These are phyloP conservation scores for Anguilla japonica DNA, from an alignment of 2,113 vertebrate species.

Conservation along the genomic window DNA sequence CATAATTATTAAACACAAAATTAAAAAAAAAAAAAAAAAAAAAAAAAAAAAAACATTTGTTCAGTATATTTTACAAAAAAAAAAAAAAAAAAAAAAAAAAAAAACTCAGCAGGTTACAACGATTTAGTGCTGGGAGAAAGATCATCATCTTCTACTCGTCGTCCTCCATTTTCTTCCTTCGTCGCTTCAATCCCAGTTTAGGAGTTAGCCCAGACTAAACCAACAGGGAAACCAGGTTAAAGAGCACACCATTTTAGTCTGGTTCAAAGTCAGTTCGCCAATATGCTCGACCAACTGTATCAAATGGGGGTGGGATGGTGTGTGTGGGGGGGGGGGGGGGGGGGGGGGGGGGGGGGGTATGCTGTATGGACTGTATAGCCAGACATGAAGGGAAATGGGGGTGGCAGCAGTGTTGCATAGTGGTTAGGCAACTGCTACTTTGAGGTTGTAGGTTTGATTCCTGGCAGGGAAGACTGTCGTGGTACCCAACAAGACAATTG, in stretches of 20 bases:
- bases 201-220: slow-evolving; percentile 62
- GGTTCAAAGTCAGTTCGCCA: neutral
- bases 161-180: slow-evolving; percentile 40
- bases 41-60: slow-evolving; percentile 35
- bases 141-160: slow-evolving; percentile 3
- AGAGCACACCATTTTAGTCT: neutral
- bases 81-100: slow-evolving; percentile 42
- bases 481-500: too few relatives aligned
- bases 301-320: too few relatives aligned
- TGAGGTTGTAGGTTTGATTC: too few relatives aligned
- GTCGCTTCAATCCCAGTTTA: slow-evolving; percentile 43
- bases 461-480: too few relatives aligned
- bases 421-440: too few relatives aligned
- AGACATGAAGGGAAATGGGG: too few relatives aligned
- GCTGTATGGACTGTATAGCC: too few relatives aligned
- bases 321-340: too few relatives aligned
- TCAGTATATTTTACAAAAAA: slow-evolving; percentile 40
- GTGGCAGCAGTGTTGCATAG: too few relatives aligned
- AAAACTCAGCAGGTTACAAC: slow-evolving; percentile 55
- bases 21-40: slow-evolving; percentile 39
- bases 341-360: too few relatives aligned
- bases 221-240: slow-evolving; percentile 10
- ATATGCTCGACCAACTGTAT: neutral
- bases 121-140: slow-evolving; percentile 29
- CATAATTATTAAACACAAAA: slow-evolving; percentile 35